phyloP scores from a whole-genome alignment of 2,888 invertebrate genomes.

The Galeruca laticollis region DNA sequence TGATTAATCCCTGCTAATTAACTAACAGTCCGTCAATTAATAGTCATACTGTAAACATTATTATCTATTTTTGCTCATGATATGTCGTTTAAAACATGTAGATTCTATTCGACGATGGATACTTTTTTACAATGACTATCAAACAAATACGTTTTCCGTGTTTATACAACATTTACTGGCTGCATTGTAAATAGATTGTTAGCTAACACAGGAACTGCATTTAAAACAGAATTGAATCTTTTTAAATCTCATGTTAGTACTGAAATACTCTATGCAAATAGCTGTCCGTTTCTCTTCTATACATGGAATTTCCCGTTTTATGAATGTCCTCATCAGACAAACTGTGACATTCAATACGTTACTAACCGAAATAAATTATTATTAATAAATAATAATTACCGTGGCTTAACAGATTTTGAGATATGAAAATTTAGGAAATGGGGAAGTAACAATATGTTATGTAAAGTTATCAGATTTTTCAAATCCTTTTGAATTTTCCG shows the following conservation, averaged over 20 bases:
- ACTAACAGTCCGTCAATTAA: no score
- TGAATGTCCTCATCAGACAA: no score
- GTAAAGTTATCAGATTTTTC: background rate
- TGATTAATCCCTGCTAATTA: no score
- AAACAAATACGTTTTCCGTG: background rate
- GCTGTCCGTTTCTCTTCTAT: background rate
- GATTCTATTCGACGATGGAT: background rate
- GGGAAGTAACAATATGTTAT: no score
- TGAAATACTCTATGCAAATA: background rate
- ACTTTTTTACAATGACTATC: background rate
- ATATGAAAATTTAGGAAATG: no score
- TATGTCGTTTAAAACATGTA: slow-evolving; percentile 1
- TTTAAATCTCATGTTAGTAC: background rate
- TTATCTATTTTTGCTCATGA: background rate
- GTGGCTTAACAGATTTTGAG: no score
- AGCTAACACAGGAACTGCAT: background rate
- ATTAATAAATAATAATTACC: no score
- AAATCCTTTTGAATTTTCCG: background rate
- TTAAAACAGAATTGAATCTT: slow-evolving; percentile 7
- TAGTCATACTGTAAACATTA: background rate
- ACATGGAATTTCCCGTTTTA: background rate
- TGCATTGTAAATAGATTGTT: slow-evolving; percentile 9
- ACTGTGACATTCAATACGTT: no score
- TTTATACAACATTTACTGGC: background rate
- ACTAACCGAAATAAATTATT: no score